Evolutionary conservation across 2,797 vertebrate species (phyloP), one percentile per base, ranked within the genome.

Genomic region (Salarias fasciatus): DNA sequence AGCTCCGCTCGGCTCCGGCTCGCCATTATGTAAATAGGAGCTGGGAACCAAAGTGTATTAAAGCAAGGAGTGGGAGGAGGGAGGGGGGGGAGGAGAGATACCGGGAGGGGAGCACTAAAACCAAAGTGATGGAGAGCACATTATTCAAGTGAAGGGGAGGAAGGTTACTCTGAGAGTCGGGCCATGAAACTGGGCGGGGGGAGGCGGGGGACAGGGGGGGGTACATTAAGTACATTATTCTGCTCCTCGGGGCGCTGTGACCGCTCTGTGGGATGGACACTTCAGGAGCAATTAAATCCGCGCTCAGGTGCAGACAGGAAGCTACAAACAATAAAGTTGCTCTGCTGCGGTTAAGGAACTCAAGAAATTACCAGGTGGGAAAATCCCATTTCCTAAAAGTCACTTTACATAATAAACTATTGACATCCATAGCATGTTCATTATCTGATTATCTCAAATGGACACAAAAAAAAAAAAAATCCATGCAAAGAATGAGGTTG

Each of bases 181-280:
- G 14, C 8, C 48, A 54, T 70, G 63, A 69, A 68, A 63, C 47
- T 43, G 18, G 18, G 24, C 11, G 14, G 55, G 77, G 59, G 69
- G 45, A 0, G 2, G 29, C n/a, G 52, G 13, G 14, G 52, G 51
- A 44, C 6, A 3, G 15, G n/a, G n/a, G n/a, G 29, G 49, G 45
- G 53, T 5, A 47, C 64, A 63, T 68, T 37, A 59, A 53, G 52
- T 14, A 38, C 12, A n/a, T 77, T 35, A 69, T 41, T 46, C 47
- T 15, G 40, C 44, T 64, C 44, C 65, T 58, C 47, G 2, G 57
- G 61, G 64, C 30, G 2, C 30, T 0, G 15, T 5, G 43, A 31
- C 65, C 45, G 62, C n/a, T 31, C 63, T 31, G 11, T 37, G 42
- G 53, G 18, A 24, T 24, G 18, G 18, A 24, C 18, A 24, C 48